Conservation (phyloP, 2,888 invertebrate genomes). For the Caenorhabditis doughertyi region DNA sequence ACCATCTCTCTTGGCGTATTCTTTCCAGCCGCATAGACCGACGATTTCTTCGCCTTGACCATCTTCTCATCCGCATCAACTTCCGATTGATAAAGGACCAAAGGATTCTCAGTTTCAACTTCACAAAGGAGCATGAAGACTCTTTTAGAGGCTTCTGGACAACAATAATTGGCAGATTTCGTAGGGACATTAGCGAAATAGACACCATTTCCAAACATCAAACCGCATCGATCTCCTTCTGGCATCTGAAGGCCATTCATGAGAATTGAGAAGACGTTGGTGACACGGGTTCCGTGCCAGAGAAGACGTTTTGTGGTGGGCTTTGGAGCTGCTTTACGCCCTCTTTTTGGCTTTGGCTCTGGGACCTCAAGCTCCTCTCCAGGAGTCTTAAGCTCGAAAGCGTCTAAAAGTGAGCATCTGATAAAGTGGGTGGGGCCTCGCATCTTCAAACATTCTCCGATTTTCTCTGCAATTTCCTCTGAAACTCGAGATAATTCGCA, state of each 20-base stretch:
- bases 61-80: constrained; percentile 29
- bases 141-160: constrained; percentile 31
- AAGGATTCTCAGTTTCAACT: constrained; percentile 44
- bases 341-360: constrained; percentile 17
- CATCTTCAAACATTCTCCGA: constrained; percentile 46
- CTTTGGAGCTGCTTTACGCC: background rate
- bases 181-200: constrained; percentile 65
- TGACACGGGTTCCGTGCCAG: constrained; percentile 64
- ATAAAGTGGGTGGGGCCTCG: constrained; percentile 53
- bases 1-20: constrained; percentile 42
- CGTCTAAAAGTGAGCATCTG: constrained; percentile 28
- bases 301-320: constrained; percentile 48
- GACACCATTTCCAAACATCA: constrained; percentile 66
- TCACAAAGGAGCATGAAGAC: constrained; percentile 62
- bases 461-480: constrained; percentile 28
- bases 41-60: constrained; percentile 31
- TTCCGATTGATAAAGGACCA: constrained; percentile 52
- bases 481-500: constrained; percentile 42
- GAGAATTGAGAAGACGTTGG: constrained; percentile 65
- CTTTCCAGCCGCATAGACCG: constrained; percentile 58
- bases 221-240: constrained; percentile 45
- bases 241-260: constrained; percentile 61
- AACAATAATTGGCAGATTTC: constrained; percentile 64
- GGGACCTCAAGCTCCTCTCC: constrained; percentile 1
- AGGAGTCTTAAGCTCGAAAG: constrained; percentile 44